Percentiles rank a stretch among this genome's conserved stretches.
Conservation (phyloP, 2,113 vertebrate genomes). For the Mixornis gularis region DNA sequence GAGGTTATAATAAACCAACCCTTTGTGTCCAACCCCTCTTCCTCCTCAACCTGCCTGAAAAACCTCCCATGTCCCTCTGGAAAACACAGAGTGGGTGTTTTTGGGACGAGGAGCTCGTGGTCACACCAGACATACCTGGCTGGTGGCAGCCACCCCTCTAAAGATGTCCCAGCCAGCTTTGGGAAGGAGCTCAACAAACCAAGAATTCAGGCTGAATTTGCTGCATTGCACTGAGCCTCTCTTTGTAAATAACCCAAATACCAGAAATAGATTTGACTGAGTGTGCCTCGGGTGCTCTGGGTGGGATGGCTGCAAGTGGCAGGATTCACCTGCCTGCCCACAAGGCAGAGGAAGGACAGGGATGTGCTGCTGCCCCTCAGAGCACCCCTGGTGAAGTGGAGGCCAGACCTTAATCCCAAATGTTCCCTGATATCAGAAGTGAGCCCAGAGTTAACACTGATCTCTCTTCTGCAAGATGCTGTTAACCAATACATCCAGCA, state of each 20-base stretch:
- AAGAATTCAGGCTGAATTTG: neutral
- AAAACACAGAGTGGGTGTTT: fast-evolving
- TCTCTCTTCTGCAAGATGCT: neutral
- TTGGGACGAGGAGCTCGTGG: neutral
- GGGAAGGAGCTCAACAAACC: neutral
- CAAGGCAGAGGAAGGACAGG: fast-evolving
- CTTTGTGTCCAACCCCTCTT: neutral
- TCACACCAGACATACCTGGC: neutral
- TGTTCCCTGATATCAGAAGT: neutral
- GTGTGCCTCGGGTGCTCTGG: neutral
- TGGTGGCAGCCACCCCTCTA: neutral
- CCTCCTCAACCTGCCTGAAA: neutral
- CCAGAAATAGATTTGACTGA: neutral
- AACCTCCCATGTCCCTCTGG: neutral
- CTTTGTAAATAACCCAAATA: conserved; percentile 11
- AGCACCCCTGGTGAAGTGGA: fast-evolving
- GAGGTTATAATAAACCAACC: neutral
- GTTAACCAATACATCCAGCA: neutral
- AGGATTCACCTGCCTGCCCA: neutral
- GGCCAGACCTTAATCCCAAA: neutral
- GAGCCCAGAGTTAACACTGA: neutral
- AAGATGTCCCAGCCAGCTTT: neutral
- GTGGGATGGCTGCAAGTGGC: neutral
- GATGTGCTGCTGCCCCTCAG: neutral
- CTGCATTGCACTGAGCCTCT: neutral